Conservation (phyloP, 2,888 invertebrate genomes). For the Desoria tigrina region DNA sequence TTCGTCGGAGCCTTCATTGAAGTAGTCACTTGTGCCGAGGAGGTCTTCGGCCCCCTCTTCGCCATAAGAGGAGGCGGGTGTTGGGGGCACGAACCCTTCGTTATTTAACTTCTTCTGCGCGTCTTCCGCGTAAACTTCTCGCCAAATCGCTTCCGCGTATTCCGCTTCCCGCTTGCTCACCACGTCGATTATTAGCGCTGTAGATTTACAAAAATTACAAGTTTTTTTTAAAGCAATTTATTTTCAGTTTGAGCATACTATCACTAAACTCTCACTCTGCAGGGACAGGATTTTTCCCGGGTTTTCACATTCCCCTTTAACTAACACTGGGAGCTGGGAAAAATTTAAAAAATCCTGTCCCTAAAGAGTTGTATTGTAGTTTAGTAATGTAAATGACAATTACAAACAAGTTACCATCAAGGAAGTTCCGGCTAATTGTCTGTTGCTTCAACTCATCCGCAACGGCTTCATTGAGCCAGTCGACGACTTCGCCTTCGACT, state of each 20-base stretch:
- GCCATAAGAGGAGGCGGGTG: slow-evolving; percentile 28
- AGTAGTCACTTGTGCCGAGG: too few species aligned
- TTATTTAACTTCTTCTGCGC: slow-evolving; percentile 5
- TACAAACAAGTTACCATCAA: slow-evolving; percentile 31
- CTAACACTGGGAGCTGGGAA: too few species aligned
- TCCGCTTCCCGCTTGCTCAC: slow-evolving; percentile 29
- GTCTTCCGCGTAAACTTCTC: slow-evolving; percentile 26
- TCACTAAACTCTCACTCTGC: too few species aligned
- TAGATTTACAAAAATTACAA: background rate
- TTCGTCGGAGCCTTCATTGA: too few species aligned
- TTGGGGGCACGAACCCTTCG: slow-evolving; percentile 23
- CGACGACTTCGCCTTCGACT: slow-evolving; percentile 8
- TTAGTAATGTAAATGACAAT: too few species aligned
- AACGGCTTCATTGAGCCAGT: slow-evolving; percentile 27
- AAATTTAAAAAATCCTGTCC: too few species aligned
- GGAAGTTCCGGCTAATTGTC: slow-evolving; percentile 22
- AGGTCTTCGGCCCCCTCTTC: slow-evolving; percentile 18
- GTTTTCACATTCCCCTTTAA: too few species aligned
- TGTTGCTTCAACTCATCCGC: slow-evolving; percentile 19
- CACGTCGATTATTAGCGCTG: slow-evolving; percentile 25
- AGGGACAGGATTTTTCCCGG: too few species aligned
- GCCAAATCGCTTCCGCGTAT: slow-evolving; percentile 32
- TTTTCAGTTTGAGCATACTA: too few species aligned
- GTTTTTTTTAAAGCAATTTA: too few species aligned
- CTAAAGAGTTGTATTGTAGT: too few species aligned